These are phyloP conservation scores for Pseudotriccus pelzelni DNA, from an alignment of 2,797 vertebrate species.

Conservation along the genomic window DNA sequence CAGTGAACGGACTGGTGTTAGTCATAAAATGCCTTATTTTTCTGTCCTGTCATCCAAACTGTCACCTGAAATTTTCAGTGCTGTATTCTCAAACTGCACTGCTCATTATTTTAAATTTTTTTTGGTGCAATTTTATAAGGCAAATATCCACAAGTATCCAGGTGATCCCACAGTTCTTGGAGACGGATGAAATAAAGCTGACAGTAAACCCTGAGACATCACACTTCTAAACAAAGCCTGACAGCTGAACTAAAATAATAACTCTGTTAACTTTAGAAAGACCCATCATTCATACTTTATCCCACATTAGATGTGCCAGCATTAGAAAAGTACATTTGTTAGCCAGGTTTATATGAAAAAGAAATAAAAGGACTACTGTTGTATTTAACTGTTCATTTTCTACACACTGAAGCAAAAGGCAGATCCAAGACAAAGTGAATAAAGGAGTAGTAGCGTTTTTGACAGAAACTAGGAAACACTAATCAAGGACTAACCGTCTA, in stretches of 20 bases:
- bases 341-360: conserved; percentile 45
- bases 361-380: conserved; percentile 19
- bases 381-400: conserved; percentile 55
- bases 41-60: neutral
- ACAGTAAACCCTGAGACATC: conserved; percentile 12
- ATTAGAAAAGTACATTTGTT: conserved; percentile 60
- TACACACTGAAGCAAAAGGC: conserved; percentile 11
- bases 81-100: neutral
- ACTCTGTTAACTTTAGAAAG: conserved; percentile 35
- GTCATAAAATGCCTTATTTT: neutral
- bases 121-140: neutral
- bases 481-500: conserved; percentile 72
- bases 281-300: conserved; percentile 32
- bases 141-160: conserved; percentile 25
- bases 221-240: conserved; percentile 29
- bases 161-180: conserved; percentile 33
- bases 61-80: neutral
- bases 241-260: conserved; percentile 49
- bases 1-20: neutral
- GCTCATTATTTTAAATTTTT: neutral
- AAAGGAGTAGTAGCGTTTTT: conserved; percentile 59
- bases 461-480: conserved; percentile 68
- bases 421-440: conserved; percentile 42
- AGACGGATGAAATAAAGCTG: conserved; percentile 33
- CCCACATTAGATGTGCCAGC: neutral